Evolutionary conservation across 2,797 vertebrate species (phyloP), one percentile per base, ranked within the genome.

Genomic region (Pipistrellus kuhlii): DNA sequence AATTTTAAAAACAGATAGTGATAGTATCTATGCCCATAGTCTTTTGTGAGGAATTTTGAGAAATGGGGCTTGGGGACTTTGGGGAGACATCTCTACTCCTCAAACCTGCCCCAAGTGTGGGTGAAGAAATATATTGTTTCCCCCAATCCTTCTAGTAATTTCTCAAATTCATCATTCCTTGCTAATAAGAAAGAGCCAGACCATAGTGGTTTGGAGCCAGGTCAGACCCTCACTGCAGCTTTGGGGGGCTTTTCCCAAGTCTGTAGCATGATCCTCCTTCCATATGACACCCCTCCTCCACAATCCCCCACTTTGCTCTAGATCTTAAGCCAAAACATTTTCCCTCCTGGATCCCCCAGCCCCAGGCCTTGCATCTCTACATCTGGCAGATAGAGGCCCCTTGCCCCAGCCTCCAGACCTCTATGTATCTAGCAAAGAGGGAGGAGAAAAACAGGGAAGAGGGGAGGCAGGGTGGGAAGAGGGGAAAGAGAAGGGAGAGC

Each of bases 201-300:
- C 96, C 96, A 96, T 90, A 96, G 90, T 95, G 96, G 95, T 96
- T 94, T 97, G 96, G 97, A 97, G 96, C 21, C 90, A 95, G 90
- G 95, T 96, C 96, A 96, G 96, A 95, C 78, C 92, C 53, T 94
- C 92, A 68, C 59, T 94, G 82, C 25, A 96, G 93, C 85, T 96
- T 94, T 88, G 41, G 75, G 96, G 93, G 94, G 62, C 71, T 96
- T 91, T 53, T 15, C 69, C 85, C 85, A 94, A 92, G 83, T 76
- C 76, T 94, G 69, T 81, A 95, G 96, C 53, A 84, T 76, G 82
- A 95, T 92, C 68, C 27, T 76, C 51, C 62, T 92, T 90, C 90
- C 46, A 38, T 72, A 78, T 68, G 82, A 92, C 66, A 84, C 35
- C 77, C 41, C 69, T 32, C 30, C 48, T 72, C 66, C 53, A 72